These are phyloP conservation scores for Musca vetustissima DNA, from an alignment of 1,140 invertebrate species.

Conservation along the genomic window DNA sequence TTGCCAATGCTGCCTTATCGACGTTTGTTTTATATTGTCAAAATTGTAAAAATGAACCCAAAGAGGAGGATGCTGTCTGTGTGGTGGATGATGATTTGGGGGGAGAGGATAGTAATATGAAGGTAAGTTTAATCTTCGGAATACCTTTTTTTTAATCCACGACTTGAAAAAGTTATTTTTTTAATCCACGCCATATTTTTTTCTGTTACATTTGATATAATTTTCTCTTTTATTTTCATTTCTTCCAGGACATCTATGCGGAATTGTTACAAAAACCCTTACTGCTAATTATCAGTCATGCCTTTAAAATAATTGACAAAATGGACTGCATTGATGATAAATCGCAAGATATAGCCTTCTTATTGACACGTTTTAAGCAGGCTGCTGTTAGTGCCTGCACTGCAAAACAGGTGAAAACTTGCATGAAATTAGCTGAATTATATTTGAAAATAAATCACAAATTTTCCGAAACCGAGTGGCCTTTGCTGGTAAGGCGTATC, in stretches of 20 bases:
- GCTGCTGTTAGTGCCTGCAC: not conserved
- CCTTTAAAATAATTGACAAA: constrained; percentile 16
- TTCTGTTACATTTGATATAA: too few species aligned
- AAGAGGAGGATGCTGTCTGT: too few species aligned
- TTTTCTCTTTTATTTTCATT: too few species aligned
- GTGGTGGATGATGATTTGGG: too few species aligned
- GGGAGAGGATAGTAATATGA: too few species aligned
- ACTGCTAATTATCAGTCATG: constrained; percentile 5
- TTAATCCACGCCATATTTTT: too few species aligned
- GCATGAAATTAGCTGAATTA: constrained; percentile 14
- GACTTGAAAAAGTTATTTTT: too few species aligned
- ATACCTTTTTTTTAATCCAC: too few species aligned
- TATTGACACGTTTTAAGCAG: constrained; percentile 16
- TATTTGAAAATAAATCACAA: constrained; percentile 20
- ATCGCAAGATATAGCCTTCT: constrained; percentile 10
- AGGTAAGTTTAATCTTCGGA: too few species aligned
- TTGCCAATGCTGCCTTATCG: constrained; percentile 1
- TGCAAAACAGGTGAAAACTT: not conserved
- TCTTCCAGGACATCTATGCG: not conserved
- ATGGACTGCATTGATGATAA: constrained; percentile 14
- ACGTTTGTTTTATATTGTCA: constrained; percentile 11
- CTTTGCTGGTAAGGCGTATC: constrained; percentile 13
- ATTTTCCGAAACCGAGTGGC: constrained; percentile 13
- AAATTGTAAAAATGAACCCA: constrained; percentile 7
- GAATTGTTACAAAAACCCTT: constrained; percentile 5